Percentiles rank a stretch among this genome's conserved stretches.
phyloP scores from a whole-genome alignment of 2,888 invertebrate genomes.

The Euphydryas editha region DNA sequence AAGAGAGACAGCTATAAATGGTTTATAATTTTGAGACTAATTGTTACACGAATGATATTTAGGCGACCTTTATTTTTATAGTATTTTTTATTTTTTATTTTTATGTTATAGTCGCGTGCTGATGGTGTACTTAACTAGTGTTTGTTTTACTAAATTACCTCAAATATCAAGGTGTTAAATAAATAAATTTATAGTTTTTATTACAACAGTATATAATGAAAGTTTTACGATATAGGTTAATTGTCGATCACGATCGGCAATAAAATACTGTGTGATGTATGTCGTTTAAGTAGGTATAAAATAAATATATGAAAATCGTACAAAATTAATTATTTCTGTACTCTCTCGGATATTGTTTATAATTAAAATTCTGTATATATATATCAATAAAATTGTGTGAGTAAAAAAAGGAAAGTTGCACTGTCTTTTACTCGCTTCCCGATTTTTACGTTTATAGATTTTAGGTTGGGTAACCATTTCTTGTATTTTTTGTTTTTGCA shows the following conservation, averaged over 20 bases:
- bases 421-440: too few relatives aligned
- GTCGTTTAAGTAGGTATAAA: neutral
- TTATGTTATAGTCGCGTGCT: neutral
- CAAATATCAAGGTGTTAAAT: neutral
- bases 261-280: neutral
- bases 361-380: too few relatives aligned
- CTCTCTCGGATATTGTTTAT: too few relatives aligned
- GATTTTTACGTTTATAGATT: too few relatives aligned
- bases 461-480: too few relatives aligned
- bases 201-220: neutral
- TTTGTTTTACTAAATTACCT: neutral
- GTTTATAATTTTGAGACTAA: slow-evolving; percentile 13
- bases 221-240: neutral
- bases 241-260: neutral
- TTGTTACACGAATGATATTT: slow-evolving; percentile 19
- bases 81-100: too few relatives aligned
- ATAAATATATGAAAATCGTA: too few relatives aligned
- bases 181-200: neutral
- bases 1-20: slow-evolving; percentile 21
- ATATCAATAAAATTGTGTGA: too few relatives aligned
- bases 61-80: slow-evolving; percentile 16
- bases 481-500: too few relatives aligned
- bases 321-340: neutral
- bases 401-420: too few relatives aligned
- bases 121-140: neutral